Base-by-base conservation (phyloP, 2,797 vertebrate species). In the Cyclopterus lumpus region DNA sequence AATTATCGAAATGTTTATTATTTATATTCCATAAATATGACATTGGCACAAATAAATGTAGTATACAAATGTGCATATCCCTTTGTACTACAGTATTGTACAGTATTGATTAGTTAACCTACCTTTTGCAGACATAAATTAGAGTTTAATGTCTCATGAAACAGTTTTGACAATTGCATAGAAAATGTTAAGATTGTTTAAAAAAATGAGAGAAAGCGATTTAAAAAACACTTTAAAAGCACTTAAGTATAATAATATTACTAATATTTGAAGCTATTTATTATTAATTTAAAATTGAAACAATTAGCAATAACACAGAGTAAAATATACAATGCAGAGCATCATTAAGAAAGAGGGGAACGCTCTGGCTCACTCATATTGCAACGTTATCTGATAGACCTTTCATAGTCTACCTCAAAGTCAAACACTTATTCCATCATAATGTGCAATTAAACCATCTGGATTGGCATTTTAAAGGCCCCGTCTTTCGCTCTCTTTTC, bases 401-500 rank as follows among this genome's bases (percentile, higher is more conserved):
- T 69, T 55, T 44, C 64, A 75, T 79, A 85, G 38, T 15, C 40
- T 15, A 42, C 12, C 69, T 75, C 5, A 73, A 65, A 61, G 73
- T 72, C 73, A 61, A 46, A 72, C 77, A 85, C 54, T 6, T 66
- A 72, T 86, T 79, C 78, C 80, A 79, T 86, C 54, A 84, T 79
- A 88, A 30, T 73, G 87, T 92, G 84, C 85, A 86, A 90, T 72
- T 62, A 67, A 73, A 64, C 71, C 57, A 51, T 79, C 86, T 80
- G 26, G 32, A 80, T n/a, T 26, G 80, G 85, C 71, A 84, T 86
- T 83, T 24, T 79, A 92, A 88, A 89, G 61, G 83, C 78, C 88
- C 71, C 70, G 22, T 67, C 5, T 4, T 28, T 6, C 20, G 32
- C 18, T 10, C 0, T 11, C 5, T 46, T 60, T 66, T 59, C 73